phyloP scores from a whole-genome alignment of 2,888 invertebrate genomes.

The Pasiphila rectangulata region DNA sequence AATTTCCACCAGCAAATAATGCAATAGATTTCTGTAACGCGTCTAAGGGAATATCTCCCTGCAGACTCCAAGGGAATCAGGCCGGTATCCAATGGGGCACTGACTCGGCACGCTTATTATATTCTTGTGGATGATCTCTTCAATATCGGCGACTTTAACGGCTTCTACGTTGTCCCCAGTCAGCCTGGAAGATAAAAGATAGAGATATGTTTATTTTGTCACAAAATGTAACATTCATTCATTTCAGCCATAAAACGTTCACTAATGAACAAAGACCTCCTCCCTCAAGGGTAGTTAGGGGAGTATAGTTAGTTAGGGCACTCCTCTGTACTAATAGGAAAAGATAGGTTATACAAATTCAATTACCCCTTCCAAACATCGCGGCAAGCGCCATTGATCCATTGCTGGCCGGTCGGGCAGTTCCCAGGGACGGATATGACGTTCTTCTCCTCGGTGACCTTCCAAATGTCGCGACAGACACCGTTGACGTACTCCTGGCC shows the following conservation, averaged over 20 bases:
- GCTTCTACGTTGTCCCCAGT: neutral
- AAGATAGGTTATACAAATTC: too few species aligned
- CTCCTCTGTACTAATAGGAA: too few species aligned
- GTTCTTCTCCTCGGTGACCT: neutral
- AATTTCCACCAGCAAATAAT: too few species aligned
- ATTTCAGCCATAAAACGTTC: too few species aligned
- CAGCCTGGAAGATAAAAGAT: neutral
- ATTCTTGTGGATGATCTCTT: neutral
- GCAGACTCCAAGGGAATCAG: neutral
- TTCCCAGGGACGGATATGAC: neutral
- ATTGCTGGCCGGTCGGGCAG: neutral
- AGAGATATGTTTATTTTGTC: neutral
- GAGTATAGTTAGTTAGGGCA: too few species aligned
- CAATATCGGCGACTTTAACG: neutral
- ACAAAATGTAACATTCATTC: too few species aligned
- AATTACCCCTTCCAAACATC: neutral
- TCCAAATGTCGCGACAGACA: neutral
- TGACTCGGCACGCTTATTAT: neutral
- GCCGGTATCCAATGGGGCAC: neutral
- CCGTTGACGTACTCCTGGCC: neutral
- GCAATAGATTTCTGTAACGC: too few species aligned
- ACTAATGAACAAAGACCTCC: too few species aligned
- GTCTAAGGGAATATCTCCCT: neutral
- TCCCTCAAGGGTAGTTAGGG: too few species aligned
- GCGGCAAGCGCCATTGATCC: neutral